Percentiles rank a stretch among this genome's conserved stretches.
Conservation (phyloP, 1,140 invertebrate genomes). For the Micrasema minimum region DNA sequence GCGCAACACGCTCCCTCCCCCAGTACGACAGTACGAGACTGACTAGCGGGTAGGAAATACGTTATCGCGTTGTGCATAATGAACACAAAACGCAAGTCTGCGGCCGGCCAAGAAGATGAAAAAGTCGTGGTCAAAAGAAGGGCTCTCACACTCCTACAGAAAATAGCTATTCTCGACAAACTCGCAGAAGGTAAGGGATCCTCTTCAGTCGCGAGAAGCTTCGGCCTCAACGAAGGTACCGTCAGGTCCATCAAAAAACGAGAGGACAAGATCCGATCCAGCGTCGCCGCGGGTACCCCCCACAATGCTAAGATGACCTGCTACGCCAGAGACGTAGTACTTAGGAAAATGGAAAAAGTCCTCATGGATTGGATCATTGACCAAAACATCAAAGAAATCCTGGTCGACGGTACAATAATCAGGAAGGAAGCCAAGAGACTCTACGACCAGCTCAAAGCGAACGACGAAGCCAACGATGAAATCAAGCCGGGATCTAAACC, state of each 20-base stretch:
- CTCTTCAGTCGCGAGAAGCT: conserved; percentile 21
- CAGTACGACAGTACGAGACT: conserved; percentile 19
- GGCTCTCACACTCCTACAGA: conserved; percentile 23
- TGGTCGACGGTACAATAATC: conserved; percentile 25
- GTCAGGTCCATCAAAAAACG: conserved; percentile 39
- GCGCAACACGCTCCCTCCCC: not conserved
- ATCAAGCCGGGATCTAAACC: conserved; percentile 1
- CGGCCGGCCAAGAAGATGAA: conserved; percentile 1
- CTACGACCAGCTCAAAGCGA: conserved; percentile 49
- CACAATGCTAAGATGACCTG: conserved; percentile 29
- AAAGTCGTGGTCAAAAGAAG: conserved; percentile 14
- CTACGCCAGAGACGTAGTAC: conserved; percentile 21
- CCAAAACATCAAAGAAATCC: conserved; percentile 17
- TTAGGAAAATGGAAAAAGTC: conserved; percentile 35
- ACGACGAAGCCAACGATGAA: conserved; percentile 49
- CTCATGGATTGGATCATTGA: conserved; percentile 44
- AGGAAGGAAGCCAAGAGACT: conserved; percentile 51
- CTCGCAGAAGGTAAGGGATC: conserved; percentile 28
- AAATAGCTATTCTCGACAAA: conserved; percentile 38
- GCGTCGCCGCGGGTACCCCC: conserved; percentile 15
- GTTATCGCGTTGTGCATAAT: not conserved
- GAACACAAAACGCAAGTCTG: conserved; percentile 12
- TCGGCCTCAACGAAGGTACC: conserved; percentile 40
- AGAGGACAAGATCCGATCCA: conserved; percentile 32
- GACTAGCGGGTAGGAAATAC: not conserved